These are phyloP conservation scores for Trachelus tabidus DNA, from an alignment of 2,888 invertebrate species.

Conservation along the genomic window DNA sequence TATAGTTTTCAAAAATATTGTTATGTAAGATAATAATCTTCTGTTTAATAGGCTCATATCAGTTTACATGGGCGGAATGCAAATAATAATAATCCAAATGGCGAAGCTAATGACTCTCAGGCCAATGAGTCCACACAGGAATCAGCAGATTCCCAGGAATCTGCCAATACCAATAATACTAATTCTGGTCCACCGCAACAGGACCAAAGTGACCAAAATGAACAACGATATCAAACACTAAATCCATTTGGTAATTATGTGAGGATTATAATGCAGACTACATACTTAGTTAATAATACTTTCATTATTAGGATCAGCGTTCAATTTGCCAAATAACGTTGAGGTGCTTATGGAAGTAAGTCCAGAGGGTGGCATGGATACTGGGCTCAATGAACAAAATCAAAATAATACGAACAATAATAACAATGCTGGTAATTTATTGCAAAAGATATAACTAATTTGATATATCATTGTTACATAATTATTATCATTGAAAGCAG, in stretches of 20 bases:
- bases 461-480: background rate
- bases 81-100: constrained; percentile 36
- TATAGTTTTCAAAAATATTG: background rate
- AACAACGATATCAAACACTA: constrained; percentile 15
- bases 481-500: background rate
- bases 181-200: constrained; percentile 35
- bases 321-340: constrained; percentile 65
- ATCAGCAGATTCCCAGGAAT: constrained; percentile 6
- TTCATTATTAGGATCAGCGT: constrained; percentile 41
- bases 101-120: constrained; percentile 8
- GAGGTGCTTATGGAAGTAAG: constrained; percentile 74
- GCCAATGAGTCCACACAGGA: background rate
- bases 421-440: constrained; percentile 18
- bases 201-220: constrained; percentile 30
- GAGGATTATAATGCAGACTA: background rate
- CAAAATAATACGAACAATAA: constrained; percentile 29
- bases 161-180: constrained; percentile 22
- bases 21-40: constrained; percentile 1
- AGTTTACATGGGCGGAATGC: constrained; percentile 49
- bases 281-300: constrained; percentile 2
- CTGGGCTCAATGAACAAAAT: constrained; percentile 28
- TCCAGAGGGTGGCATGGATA: constrained; percentile 66
- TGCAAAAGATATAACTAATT: background rate
- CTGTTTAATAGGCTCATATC: constrained; percentile 47
- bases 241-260: constrained; percentile 35